Base-by-base conservation (phyloP, 2,113 vertebrate species). In the Lates calcarifer region DNA sequence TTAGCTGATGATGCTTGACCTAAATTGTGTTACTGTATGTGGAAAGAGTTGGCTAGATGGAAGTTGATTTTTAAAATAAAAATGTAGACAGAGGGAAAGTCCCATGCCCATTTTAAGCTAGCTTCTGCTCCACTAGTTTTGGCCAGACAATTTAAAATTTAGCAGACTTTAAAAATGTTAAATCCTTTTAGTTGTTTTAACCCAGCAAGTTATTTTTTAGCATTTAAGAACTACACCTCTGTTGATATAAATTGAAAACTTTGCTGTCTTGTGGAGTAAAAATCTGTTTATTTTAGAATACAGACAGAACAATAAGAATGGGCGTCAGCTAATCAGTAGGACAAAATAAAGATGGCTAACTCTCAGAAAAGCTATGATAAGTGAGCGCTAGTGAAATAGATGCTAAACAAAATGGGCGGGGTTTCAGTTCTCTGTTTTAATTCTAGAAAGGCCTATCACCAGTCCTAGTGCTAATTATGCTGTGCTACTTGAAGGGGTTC, bases 401-500 rank as follows among this genome's bases (percentile, higher is more conserved):
- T 18, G 77, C 68, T 49, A 63, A 60, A 2, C 9, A 67, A 80
- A 82, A 37, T 8, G 41, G 74, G 45, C n/a, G 8, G 60, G 74
- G 56, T 71, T 70, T 80, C 28, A 24, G 15, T 18, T 70, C 41
- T 84, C 28, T 35, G 6, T 56, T 66, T 69, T 43, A 62, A 53
- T 9, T 43, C 6, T 57, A 64, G 65, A 63, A 63, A 49, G 62
- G 43, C 49, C 14, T 10, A 11, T 81, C 79, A 77, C 58, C 86
- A 80, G 79, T 57, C 26, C 49, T 78, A 73, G 33, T 24, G 31
- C 31, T 70, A 47, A 71, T 86, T 69, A 80, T 22, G 37, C 75
- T 88, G 88, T 90, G 91, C 92, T 88, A 89, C 94, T 95, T 94
- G 94, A 95, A 96, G 94, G 95, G 93, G 89, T 85, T 84, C 5